A percentile compares a stretch with the other conserved stretches of the same genome.
phyloP scores from a whole-genome alignment of 1,140 invertebrate species.

The Eupeodes corollae region DNA sequence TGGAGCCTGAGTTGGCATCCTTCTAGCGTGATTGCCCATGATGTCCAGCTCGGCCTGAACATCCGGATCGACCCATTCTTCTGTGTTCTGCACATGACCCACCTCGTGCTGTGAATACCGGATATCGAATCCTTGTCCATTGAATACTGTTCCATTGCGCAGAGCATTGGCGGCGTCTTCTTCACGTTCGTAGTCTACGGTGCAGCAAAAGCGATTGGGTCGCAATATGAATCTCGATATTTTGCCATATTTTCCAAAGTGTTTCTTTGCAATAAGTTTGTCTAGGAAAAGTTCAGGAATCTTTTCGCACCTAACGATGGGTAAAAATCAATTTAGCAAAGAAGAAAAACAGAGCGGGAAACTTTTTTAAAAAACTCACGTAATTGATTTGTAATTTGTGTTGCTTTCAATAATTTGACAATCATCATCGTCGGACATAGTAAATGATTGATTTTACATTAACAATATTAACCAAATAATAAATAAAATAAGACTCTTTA shows the following conservation, averaged over 20 bases:
- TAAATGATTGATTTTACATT: too few species aligned
- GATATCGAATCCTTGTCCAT: conserved; percentile 49
- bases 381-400: too few species aligned
- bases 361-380: too few species aligned
- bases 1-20: not conserved
- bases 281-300: conserved; percentile 53
- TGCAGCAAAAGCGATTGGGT: conserved; percentile 45
- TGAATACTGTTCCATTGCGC: conserved; percentile 44
- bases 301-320: conserved; percentile 43
- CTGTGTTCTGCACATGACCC: conserved; percentile 25
- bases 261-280: conserved; percentile 46
- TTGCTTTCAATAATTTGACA: too few species aligned
- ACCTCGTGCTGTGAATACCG: conserved; percentile 33
- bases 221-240: conserved; percentile 48
- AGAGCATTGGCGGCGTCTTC: conserved; percentile 45
- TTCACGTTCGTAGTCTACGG: conserved; percentile 48
- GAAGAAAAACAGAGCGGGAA: too few species aligned
- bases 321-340: too few species aligned
- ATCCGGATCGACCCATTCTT: conserved; percentile 37
- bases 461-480: too few species aligned
- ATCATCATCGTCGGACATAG: too few species aligned
- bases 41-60: conserved; percentile 42
- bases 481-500: too few species aligned
- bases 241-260: conserved; percentile 53
- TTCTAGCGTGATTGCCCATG: conserved; percentile 16